phyloP scores from a whole-genome alignment of 1,140 invertebrate genomes.

The Leguminivora glycinivorella region DNA sequence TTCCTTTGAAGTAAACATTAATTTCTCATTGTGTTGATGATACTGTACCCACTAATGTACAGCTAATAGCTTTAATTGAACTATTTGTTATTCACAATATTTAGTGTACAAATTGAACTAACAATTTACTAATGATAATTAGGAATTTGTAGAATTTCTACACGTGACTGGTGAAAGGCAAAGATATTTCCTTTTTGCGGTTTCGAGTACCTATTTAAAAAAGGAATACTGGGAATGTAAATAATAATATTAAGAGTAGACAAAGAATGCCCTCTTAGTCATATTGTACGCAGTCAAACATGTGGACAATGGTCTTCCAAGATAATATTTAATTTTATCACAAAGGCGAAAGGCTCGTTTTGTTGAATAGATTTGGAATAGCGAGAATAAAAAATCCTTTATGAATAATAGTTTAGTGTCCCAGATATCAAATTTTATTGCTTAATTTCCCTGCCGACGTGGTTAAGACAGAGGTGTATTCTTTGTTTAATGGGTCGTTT shows the following conservation, averaged over 20 bases:
- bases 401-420: no score
- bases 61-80: background rate
- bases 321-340: conserved; percentile 26
- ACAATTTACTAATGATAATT: background rate
- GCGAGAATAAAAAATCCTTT: background rate
- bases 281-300: background rate
- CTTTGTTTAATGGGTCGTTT: no score
- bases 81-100: background rate
- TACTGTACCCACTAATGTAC: conserved; percentile 1
- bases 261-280: background rate
- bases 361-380: background rate
- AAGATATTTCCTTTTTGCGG: background rate
- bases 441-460: no score
- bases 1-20: conserved; percentile 14
- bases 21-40: background rate
- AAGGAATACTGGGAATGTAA: background rate
- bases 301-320: background rate
- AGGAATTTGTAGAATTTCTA: background rate
- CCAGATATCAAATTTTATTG: no score
- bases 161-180: background rate
- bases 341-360: background rate
- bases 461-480: no score
- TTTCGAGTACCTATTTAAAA: background rate
- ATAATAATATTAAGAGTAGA: background rate
- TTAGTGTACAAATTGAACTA: background rate